Conservation (phyloP, 2,888 invertebrate species). For the Cyclophora punctaria region DNA sequence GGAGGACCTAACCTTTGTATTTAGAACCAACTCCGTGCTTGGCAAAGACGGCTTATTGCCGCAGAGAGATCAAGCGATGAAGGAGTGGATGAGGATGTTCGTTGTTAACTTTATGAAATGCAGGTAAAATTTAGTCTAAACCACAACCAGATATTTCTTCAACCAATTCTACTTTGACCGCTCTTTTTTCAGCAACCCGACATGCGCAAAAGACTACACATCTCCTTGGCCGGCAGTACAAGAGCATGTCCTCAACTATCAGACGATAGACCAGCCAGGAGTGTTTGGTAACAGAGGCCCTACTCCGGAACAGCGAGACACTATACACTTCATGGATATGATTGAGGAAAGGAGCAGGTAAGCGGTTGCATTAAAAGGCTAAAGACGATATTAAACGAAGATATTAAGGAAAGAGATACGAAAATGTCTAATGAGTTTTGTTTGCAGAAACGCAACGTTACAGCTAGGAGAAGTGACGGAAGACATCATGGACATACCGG, state of each 20-base stretch:
- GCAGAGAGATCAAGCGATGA: slow-evolving; percentile 16
- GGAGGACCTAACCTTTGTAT: slow-evolving; percentile 61
- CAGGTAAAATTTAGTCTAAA: slow-evolving; percentile 11
- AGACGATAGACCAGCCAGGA: slow-evolving; percentile 1
- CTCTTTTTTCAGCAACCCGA: slow-evolving; percentile 8
- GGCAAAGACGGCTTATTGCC: slow-evolving; percentile 6
- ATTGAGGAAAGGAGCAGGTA: slow-evolving; percentile 6
- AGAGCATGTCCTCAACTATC: slow-evolving; percentile 5
- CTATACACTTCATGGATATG: slow-evolving; percentile 6
- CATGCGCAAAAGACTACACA: background rate
- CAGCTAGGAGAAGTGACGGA: background rate
- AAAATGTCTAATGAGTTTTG: background rate
- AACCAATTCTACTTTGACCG: too few species aligned
- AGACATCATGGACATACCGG: background rate
- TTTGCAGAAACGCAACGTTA: background rate
- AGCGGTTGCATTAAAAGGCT: background rate
- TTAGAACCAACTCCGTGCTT: slow-evolving; percentile 21
- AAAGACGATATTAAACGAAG: too few species aligned
- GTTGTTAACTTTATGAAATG: slow-evolving; percentile 20
- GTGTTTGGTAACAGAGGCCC: slow-evolving; percentile 2
- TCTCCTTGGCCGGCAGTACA: slow-evolving; percentile 7
- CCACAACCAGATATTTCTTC: too few species aligned
- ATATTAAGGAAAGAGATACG: too few species aligned
- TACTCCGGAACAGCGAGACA: slow-evolving; percentile 4
- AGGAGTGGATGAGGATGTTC: slow-evolving; percentile 18